phyloP scores from a whole-genome alignment of 2,113 vertebrate species.

The Rhinolophus sinicus region DNA sequence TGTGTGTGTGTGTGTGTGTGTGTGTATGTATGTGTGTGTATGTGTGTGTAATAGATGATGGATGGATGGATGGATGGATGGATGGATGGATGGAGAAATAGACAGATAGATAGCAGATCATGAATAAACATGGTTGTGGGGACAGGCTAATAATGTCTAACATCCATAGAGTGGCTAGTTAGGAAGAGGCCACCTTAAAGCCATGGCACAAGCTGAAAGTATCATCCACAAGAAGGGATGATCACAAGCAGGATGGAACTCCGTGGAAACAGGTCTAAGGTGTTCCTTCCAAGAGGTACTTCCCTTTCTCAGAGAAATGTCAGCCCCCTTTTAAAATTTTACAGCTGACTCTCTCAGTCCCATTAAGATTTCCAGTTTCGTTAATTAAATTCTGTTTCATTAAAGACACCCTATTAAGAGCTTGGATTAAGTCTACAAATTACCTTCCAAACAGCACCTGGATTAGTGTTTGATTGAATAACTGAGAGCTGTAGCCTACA shows the following conservation, averaged over 20 bases:
- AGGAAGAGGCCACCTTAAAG: background rate
- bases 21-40: background rate
- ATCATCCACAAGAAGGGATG: background rate
- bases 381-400: background rate
- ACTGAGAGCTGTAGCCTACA: background rate
- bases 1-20: background rate
- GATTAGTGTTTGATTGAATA: background rate
- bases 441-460: background rate
- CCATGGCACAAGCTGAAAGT: background rate
- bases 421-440: background rate
- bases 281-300: background rate
- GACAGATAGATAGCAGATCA: background rate
- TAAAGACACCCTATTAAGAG: background rate
- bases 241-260: background rate
- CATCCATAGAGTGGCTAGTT: background rate
- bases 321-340: background rate
- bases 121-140: background rate
- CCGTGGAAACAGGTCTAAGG: background rate
- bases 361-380: no score
- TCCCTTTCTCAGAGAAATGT: background rate
- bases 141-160: background rate
- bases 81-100: background rate
- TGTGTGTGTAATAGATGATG: background rate
- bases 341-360: background rate
- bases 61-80: background rate